phyloP scores from a whole-genome alignment of 2,113 vertebrate genomes.

The Cyanoliseus patagonus region DNA sequence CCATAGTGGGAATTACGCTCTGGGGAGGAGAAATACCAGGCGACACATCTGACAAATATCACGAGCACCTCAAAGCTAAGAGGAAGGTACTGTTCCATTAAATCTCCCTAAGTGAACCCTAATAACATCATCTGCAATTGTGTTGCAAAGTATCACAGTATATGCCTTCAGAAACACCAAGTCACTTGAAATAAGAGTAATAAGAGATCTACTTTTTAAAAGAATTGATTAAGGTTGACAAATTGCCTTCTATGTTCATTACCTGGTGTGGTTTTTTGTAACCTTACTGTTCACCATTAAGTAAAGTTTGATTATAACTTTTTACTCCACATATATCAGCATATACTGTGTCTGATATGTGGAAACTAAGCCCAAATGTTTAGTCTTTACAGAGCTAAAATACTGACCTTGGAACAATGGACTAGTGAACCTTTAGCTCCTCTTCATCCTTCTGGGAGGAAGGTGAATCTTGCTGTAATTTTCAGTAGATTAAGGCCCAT shows the following conservation, averaged over 20 bases:
- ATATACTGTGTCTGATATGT: neutral
- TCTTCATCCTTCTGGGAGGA: neutral
- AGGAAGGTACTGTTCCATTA: conserved; percentile 85
- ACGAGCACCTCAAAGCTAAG: conserved; percentile 93
- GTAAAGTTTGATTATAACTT: neutral
- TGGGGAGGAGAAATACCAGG: conserved; percentile 98
- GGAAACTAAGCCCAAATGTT: neutral
- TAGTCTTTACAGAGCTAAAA: neutral
- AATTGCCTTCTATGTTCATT: neutral
- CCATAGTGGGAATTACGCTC: conserved; percentile 92
- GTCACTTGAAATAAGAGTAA: neutral
- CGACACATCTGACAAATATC: conserved; percentile 92
- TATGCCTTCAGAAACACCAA: neutral
- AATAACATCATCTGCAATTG: neutral
- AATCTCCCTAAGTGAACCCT: neutral
- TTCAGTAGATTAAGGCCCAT: neutral
- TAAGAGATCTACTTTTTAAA: neutral
- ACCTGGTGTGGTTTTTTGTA: neutral
- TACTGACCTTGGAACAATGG: neutral
- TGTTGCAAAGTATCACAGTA: neutral
- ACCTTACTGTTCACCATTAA: neutral
- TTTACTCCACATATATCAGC: neutral
- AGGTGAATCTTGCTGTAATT: neutral
- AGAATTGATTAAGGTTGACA: neutral
- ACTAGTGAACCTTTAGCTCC: neutral